A percentile compares a stretch with the other conserved stretches of the same genome.
phyloP scores from a whole-genome alignment of 2,113 vertebrate genomes.

The Urocolius indicus region DNA sequence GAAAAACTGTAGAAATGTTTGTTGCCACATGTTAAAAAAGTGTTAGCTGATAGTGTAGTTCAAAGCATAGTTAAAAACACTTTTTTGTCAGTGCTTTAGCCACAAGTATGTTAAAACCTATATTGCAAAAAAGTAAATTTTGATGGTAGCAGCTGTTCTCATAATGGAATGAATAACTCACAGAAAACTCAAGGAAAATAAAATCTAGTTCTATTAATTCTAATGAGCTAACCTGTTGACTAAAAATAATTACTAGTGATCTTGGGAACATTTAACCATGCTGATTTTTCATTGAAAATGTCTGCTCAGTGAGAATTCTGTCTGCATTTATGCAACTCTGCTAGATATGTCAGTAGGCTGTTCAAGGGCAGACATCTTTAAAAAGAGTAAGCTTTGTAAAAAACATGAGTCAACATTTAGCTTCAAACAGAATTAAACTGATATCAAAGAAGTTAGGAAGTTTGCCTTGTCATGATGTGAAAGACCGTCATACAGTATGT shows the following conservation, averaged over 20 bases:
- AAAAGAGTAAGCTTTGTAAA: constrained; percentile 52
- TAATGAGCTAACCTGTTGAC: not conserved
- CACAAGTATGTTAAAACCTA: not conserved
- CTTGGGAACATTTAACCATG: not conserved
- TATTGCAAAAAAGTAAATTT: not conserved
- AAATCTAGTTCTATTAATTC: not conserved
- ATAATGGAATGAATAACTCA: not conserved
- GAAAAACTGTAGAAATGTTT: not conserved
- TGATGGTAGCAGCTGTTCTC: not conserved
- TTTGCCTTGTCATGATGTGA: constrained; percentile 28
- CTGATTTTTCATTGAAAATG: not conserved
- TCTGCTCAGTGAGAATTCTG: not conserved
- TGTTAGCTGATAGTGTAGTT: not conserved
- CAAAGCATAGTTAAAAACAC: not conserved
- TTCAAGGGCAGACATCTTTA: constrained; percentile 8
- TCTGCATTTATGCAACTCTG: not conserved
- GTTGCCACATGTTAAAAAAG: not conserved
- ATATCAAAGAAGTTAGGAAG: constrained; percentile 54
- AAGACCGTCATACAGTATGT: not conserved
- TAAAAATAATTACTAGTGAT: not conserved
- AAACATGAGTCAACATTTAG: constrained; percentile 55
- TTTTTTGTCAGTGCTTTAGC: not conserved
- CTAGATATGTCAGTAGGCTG: constrained; percentile 22
- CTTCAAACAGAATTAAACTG: constrained; percentile 68
- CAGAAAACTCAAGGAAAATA: not conserved